These are phyloP conservation scores for Pristionchus maxplancki DNA, from an alignment of 2,888 invertebrate genomes.

Conservation along the genomic window DNA sequence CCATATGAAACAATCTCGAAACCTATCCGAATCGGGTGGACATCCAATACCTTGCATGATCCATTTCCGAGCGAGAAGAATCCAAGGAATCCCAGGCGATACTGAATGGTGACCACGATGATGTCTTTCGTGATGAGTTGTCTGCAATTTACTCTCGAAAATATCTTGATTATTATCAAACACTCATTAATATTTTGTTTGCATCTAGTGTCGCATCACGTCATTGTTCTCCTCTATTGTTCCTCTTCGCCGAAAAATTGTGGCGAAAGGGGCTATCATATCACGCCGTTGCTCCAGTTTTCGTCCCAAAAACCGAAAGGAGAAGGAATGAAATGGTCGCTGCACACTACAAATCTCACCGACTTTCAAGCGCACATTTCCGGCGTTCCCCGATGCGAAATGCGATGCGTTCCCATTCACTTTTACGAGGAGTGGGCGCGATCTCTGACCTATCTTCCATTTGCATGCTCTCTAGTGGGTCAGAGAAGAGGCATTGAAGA, in stretches of 20 bases:
- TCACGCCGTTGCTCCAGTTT: too few species aligned
- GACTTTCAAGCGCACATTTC: neutral
- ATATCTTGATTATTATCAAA: neutral
- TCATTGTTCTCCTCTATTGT: too few species aligned
- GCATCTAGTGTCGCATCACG: neutral
- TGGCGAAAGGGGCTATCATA: too few species aligned
- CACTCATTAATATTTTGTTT: neutral
- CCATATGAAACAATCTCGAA: neutral
- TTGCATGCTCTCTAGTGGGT: neutral
- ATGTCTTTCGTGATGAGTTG: slow-evolving; percentile 70
- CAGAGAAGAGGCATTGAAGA: neutral
- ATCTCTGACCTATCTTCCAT: neutral
- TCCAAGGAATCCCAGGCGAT: slow-evolving; percentile 74
- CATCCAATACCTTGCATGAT: slow-evolving; percentile 57
- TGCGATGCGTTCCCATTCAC: neutral
- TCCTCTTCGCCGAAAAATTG: too few species aligned
- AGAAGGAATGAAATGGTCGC: too few species aligned
- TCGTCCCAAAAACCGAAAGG: neutral
- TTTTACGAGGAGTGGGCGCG: neutral
- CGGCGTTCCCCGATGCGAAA: neutral
- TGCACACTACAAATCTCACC: neutral
- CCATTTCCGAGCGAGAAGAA: slow-evolving; percentile 72
- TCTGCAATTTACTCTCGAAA: slow-evolving; percentile 53
- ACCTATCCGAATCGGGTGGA: neutral
- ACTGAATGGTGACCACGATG: slow-evolving; percentile 74